A percentile compares a stretch with the other conserved stretches of the same genome.
phyloP scores from a whole-genome alignment of 1,140 invertebrate genomes.

The Drosophila tani region DNA sequence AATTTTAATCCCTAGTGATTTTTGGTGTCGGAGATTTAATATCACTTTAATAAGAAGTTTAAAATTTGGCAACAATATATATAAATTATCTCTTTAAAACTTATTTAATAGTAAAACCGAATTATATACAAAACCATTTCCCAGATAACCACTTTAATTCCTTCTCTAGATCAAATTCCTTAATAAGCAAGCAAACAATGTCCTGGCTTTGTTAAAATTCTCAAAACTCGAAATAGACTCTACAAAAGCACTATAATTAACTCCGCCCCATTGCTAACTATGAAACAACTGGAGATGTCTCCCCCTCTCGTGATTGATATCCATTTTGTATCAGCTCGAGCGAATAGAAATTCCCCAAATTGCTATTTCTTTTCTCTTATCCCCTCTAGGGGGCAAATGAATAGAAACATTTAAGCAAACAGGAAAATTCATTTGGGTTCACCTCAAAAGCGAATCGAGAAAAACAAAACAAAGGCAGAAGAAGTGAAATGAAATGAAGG shows the following conservation, averaged over 20 bases:
- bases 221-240: background rate
- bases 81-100: too few relatives aligned
- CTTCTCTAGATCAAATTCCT: background rate
- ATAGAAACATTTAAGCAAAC: conserved; percentile 46
- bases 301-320: conserved; percentile 17
- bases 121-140: background rate
- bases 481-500: conserved; percentile 37
- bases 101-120: too few relatives aligned
- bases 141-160: background rate
- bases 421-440: conserved; percentile 63
- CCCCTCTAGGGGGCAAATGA: background rate
- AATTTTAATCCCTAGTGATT: too few relatives aligned
- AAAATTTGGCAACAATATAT: too few relatives aligned
- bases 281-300: background rate
- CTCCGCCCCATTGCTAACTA: conserved; percentile 7
- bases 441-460: conserved; percentile 52
- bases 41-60: too few relatives aligned
- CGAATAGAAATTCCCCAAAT: conserved; percentile 26
- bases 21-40: too few relatives aligned
- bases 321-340: conserved; percentile 20
- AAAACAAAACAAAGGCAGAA: conserved; percentile 25
- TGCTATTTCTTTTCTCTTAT: conserved; percentile 32
- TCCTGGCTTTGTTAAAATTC: too few relatives aligned
- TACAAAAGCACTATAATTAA: conserved; percentile 25
- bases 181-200: too few relatives aligned